Conservation (phyloP, 2,888 invertebrate species). For the Matsumyia berberina region DNA sequence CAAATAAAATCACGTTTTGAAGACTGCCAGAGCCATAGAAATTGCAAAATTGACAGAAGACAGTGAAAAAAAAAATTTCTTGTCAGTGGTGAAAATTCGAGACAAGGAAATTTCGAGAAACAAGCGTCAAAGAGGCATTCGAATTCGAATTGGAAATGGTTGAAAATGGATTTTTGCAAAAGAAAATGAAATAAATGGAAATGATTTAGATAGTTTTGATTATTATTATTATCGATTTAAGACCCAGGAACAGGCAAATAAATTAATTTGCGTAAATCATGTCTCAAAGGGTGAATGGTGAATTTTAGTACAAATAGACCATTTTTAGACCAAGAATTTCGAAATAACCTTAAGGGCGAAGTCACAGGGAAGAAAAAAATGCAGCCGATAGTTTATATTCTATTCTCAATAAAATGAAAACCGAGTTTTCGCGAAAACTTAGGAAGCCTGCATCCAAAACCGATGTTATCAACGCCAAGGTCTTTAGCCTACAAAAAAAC, state of each 20-base stretch:
- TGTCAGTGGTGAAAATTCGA: constrained; percentile 54
- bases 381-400: too few species aligned
- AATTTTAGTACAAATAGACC: constrained; percentile 1
- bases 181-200: background rate
- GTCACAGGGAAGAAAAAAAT: too few species aligned
- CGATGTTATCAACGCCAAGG: too few species aligned
- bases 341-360: too few species aligned
- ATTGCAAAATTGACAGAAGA: constrained; percentile 52
- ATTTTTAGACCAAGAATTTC: too few species aligned
- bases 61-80: constrained; percentile 32
- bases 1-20: constrained; percentile 46
- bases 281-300: background rate
- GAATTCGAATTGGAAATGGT: constrained; percentile 22
- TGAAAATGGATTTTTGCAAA: background rate
- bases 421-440: too few species aligned
- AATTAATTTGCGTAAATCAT: constrained; percentile 13
- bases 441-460: too few species aligned
- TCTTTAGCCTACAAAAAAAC: too few species aligned
- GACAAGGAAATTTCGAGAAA: constrained; percentile 64
- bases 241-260: background rate
- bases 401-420: too few species aligned
- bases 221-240: background rate
- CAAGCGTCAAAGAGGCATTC: constrained; percentile 50
- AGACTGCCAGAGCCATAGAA: constrained; percentile 13
- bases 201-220: background rate